phyloP scores from a whole-genome alignment of 2,888 invertebrate species.

The Himalopsyche anomala region DNA sequence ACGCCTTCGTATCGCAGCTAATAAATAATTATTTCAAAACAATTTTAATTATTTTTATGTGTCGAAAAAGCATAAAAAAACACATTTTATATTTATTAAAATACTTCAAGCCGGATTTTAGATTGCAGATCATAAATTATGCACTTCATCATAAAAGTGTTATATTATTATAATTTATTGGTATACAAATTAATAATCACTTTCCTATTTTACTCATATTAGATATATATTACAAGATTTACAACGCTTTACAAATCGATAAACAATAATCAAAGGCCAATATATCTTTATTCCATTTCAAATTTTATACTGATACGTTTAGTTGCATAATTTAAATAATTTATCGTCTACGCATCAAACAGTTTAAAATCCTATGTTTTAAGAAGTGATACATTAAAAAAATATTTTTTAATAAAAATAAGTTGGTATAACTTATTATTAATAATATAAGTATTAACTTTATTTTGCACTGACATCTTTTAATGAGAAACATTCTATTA shows the following conservation, averaged over 20 bases:
- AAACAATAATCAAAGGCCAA: background rate
- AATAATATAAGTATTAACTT: too few species aligned
- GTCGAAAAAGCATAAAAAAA: too few species aligned
- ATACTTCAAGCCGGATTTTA: too few species aligned
- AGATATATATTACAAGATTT: conserved; percentile 24
- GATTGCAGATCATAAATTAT: conserved; percentile 16
- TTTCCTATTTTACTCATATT: background rate
- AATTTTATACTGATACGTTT: background rate
- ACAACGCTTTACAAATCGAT: conserved; percentile 15
- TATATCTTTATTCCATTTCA: conserved; percentile 25
- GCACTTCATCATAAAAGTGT: conserved; percentile 1
- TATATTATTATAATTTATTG: conserved; percentile 11
- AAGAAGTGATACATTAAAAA: background rate
- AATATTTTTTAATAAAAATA: too few species aligned
- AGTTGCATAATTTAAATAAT: background rate
- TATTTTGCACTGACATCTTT: too few species aligned
- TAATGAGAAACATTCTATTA: too few species aligned
- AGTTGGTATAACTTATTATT: too few species aligned
- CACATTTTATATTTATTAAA: too few species aligned
- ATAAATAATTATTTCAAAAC: too few species aligned
- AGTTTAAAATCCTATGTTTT: background rate
- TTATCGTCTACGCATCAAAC: background rate
- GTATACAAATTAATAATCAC: conserved; percentile 29
- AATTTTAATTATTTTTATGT: too few species aligned
- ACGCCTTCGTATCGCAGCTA: too few species aligned